Evolutionary conservation across 2,888 invertebrate genomes (phyloP), one percentile per base, ranked within the genome.

Genomic region (Tenthredo mesomela): DNA sequence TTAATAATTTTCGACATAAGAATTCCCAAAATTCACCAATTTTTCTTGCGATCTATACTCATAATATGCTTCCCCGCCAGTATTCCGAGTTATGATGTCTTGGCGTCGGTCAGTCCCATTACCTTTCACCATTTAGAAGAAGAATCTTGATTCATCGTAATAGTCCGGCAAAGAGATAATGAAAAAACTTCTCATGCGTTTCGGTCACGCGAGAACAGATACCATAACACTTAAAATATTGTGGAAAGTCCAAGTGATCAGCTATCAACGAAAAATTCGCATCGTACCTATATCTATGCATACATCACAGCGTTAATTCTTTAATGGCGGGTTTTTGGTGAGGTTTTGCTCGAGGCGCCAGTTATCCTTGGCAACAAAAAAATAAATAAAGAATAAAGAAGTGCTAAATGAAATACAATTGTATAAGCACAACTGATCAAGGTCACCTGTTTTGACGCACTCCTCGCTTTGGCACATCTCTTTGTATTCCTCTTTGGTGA

Each of bases 371-470:
- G 40, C 15, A 40, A 21, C 21, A 67, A 15, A 67, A 40, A 40
- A 40, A 2, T n/a, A 7, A 21, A 71, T 6, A 21, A 71, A 67
- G 18, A 33, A 29, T 18, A 1, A 37, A 37, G 37, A 37, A 25
- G 10, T 2, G 37, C 37, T 37, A 33, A 73, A 43, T 43, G 43
- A 47, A 47, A 47, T 25, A 29, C 25, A 47, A 54, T 54, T 12
- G 18, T 77, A 18, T 77, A 18, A 47, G 10, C 33, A 50, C 21
- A 77, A 50, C 5, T 33, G 29, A 54, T 54, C 77, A 29, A 10
- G 29, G 25, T 50, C 33, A 96, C 96, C 96, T 89, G 96, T 96
- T 85, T 94, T 94, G 29, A 96, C 95, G 90, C 96, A 96, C 88
- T 95, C 95, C 89, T 95, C 95, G 88, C 94, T 95, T 90, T 95